phyloP scores from a whole-genome alignment of 2,888 invertebrate genomes.

The Chydorus sphaericus region DNA sequence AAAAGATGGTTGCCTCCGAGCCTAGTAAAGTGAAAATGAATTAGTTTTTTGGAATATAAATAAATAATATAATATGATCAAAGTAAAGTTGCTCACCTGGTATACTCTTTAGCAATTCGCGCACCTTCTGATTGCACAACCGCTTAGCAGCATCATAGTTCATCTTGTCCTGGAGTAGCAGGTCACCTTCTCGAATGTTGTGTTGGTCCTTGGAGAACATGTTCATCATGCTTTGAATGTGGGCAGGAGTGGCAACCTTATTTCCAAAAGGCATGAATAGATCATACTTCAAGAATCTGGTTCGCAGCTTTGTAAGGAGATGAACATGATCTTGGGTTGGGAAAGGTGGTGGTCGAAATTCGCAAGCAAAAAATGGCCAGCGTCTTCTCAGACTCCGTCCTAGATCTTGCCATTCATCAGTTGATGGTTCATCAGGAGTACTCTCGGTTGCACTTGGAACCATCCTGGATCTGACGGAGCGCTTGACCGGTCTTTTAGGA shows the following conservation, averaged over 20 bases:
- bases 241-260: background rate
- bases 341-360: background rate
- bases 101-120: background rate
- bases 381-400: background rate
- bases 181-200: background rate
- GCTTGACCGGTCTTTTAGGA: background rate
- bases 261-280: background rate
- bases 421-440: no score
- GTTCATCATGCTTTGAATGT: background rate
- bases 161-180: constrained; percentile 1
- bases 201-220: background rate
- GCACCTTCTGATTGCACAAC: background rate
- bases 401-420: no score
- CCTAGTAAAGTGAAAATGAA: no score
- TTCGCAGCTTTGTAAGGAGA: background rate
- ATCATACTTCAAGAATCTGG: background rate
- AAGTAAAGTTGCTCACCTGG: no score
- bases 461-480: no score
- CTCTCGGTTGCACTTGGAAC: no score
- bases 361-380: background rate
- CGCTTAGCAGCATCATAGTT: background rate
- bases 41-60: no score
- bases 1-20: background rate
- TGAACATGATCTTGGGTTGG: constrained; percentile 3
- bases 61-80: no score